Base-by-base conservation (phyloP, 2,797 vertebrate genomes). In the Antrozous pallidus region DNA sequence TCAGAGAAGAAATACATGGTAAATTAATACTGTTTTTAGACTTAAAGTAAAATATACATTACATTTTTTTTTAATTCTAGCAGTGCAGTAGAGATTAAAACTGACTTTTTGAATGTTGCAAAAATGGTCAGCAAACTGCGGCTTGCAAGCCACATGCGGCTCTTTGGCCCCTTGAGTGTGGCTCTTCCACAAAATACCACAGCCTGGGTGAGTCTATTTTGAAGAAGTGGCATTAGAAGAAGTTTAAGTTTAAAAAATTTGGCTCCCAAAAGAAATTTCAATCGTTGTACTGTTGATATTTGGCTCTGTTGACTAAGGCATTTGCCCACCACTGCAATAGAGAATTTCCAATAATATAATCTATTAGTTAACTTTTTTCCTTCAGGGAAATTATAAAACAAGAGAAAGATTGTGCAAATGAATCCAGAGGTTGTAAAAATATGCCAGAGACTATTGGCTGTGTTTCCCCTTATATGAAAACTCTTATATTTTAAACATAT, bases 371-470 rank as follows among this genome's bases (percentile, higher is more conserved):
- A 61, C 91, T 75, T 91, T 31, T 90, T 65, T 51, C 26, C 54
- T 51, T 77, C 79, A 88, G 8, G 31, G 38, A 45, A 95, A 71
- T 84, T 92, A 94, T 7, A 69, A 51, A 90, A 92, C 31, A 20
- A 92, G 95, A 93, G 78, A 12, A 11, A 58, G 5, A 80, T 92
- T 89, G 67, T 93, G 47, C 1, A 74, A 24, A 40, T 88, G 8
- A 84, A 47, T 87, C 95, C 38, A 89, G 13, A 88, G 90, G 40
- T 74, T 94, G 22, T 24, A 54, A 61, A 97, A 95, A 86, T 63
- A 87, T 75, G 4, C 36, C 86, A 96, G 83, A 93, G 42, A 96
- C 5, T 54, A 36, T 90, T 90, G 79, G 47, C 82, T 95, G 13
- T 92, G 36, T 71, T 80, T 83, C 26, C 28, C 11, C 42, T 40